Evolutionary conservation across 2,888 invertebrate genomes (phyloP).

Genomic region (Serripes groenlandicus): DNA sequence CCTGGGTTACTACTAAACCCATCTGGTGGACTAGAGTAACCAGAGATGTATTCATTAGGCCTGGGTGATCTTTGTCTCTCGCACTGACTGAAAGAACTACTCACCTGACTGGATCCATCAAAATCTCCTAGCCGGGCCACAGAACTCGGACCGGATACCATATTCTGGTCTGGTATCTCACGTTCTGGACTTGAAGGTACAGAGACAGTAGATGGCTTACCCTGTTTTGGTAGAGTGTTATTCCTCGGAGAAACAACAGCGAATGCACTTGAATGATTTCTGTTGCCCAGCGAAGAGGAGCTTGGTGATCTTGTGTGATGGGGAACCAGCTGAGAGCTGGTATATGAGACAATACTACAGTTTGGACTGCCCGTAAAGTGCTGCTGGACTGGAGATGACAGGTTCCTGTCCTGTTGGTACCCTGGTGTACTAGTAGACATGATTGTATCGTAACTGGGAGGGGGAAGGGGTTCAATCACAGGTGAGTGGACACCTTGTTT

Average conservation of each 20-base stretch:
- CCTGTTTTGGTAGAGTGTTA: conserved; percentile 76
- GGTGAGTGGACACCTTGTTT: conserved; percentile 41
- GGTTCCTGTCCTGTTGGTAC: conserved; percentile 45
- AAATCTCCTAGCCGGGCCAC: conserved; percentile 76
- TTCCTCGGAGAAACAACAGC: conserved; percentile 78
- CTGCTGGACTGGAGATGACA: conserved; percentile 40
- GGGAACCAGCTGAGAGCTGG: conserved; percentile 61
- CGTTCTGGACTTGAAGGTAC: conserved; percentile 55
- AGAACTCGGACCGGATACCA: conserved; percentile 72
- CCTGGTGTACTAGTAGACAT: conserved; percentile 53
- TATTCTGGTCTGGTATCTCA: conserved; percentile 62
- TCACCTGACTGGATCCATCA: conserved; percentile 80
- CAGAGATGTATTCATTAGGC: conserved; percentile 60
- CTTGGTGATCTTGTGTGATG: conserved; percentile 78
- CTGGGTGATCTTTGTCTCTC: conserved; percentile 57
- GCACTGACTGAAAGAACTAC: conserved; percentile 65
- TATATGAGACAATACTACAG: conserved; percentile 67
- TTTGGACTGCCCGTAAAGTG: conserved; percentile 47
- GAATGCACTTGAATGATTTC: conserved; percentile 79
- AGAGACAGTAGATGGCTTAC: conserved; percentile 60
- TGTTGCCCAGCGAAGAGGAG: conserved; percentile 74
- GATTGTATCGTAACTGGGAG: conserved; percentile 59
- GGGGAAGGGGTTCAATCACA: conserved; percentile 33
- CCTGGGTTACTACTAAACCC: conserved; percentile 37
- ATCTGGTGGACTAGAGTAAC: conserved; percentile 61